Percentiles rank a stretch among this genome's conserved stretches.
phyloP scores from a whole-genome alignment of 2,888 invertebrate genomes.

The Ditula angustiorana region DNA sequence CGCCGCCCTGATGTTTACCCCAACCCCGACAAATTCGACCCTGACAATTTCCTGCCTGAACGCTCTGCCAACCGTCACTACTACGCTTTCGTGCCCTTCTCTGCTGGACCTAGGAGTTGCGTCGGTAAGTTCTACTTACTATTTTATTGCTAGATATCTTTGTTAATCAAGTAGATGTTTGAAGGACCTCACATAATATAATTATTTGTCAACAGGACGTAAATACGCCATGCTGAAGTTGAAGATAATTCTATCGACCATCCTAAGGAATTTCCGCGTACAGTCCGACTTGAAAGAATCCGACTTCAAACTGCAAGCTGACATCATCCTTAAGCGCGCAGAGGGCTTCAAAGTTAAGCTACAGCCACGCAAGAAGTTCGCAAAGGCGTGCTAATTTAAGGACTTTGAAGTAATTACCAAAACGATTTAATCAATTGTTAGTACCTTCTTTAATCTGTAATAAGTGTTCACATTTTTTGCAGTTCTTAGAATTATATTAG shows the following conservation, averaged over 20 bases:
- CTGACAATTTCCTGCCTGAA: slow-evolving; percentile 94
- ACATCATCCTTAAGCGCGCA: slow-evolving; percentile 91
- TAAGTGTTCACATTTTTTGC: slow-evolving; percentile 53
- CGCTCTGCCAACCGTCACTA: slow-evolving; percentile 91
- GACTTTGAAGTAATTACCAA: slow-evolving; percentile 35
- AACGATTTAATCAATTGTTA: slow-evolving; percentile 41
- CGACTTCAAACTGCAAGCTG: slow-evolving; percentile 90
- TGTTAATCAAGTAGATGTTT: background rate
- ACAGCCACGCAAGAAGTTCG: slow-evolving; percentile 86
- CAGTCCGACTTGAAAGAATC: slow-evolving; percentile 87
- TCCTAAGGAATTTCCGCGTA: slow-evolving; percentile 90
- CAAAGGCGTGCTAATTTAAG: slow-evolving; percentile 63
- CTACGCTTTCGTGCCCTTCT: slow-evolving; percentile 93
- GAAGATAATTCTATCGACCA: slow-evolving; percentile 91
- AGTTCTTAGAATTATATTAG: slow-evolving; percentile 50
- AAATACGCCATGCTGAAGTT: slow-evolving; percentile 93
- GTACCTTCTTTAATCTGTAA: slow-evolving; percentile 48
- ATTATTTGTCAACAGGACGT: slow-evolving; percentile 83
- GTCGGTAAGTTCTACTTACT: slow-evolving; percentile 85
- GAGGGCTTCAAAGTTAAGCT: slow-evolving; percentile 91
- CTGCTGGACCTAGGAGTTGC: slow-evolving; percentile 93
- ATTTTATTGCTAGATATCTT: too few relatives aligned
- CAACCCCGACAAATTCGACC: slow-evolving; percentile 91
- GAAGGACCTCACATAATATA: background rate
- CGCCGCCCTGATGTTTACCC: slow-evolving; percentile 90